Percentiles rank a stretch among this genome's conserved stretches.
Evolutionary conservation across 2,888 invertebrate genomes (phyloP).

Genomic region (Apamea monoglypha): DNA sequence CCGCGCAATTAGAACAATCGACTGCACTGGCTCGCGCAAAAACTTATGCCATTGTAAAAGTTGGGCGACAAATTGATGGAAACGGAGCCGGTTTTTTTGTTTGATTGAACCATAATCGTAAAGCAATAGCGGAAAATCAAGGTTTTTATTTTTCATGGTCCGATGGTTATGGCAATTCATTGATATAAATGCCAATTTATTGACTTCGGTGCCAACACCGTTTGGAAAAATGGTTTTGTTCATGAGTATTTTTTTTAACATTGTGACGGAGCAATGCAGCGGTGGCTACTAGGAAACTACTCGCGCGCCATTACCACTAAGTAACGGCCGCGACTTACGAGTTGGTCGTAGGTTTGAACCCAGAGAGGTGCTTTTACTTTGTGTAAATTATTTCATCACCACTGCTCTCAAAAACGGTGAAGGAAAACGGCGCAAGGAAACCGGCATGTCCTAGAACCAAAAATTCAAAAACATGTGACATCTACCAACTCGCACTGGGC

Average conservation of each 20-base stretch:
- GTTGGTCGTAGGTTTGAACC: not conserved
- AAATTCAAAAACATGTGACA: not conserved
- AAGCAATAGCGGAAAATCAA: slow-evolving; percentile 23
- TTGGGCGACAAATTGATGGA: slow-evolving; percentile 65
- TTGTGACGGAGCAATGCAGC: too few relatives aligned
- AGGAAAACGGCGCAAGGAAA: not conserved
- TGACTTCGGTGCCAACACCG: not conserved
- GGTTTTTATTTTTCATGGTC: slow-evolving; percentile 32
- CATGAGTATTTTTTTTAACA: too few relatives aligned
- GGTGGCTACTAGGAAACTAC: too few relatives aligned
- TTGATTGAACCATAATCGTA: slow-evolving; percentile 48
- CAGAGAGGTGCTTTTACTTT: not conserved
- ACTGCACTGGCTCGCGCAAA: slow-evolving; percentile 74
- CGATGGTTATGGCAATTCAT: slow-evolving; percentile 4
- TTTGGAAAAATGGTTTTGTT: not conserved
- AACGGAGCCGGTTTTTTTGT: slow-evolving; percentile 55
- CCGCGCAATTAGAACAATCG: slow-evolving; percentile 85
- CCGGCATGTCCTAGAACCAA: not conserved
- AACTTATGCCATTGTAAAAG: slow-evolving; percentile 72
- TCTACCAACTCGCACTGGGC: not conserved
- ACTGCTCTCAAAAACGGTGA: not conserved
- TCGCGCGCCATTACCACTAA: not conserved
- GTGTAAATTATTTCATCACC: not conserved
- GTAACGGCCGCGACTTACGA: not conserved
- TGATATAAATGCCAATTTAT: not conserved